Conservation (phyloP, 2,797 vertebrate species). For the Acomys russatus region DNA sequence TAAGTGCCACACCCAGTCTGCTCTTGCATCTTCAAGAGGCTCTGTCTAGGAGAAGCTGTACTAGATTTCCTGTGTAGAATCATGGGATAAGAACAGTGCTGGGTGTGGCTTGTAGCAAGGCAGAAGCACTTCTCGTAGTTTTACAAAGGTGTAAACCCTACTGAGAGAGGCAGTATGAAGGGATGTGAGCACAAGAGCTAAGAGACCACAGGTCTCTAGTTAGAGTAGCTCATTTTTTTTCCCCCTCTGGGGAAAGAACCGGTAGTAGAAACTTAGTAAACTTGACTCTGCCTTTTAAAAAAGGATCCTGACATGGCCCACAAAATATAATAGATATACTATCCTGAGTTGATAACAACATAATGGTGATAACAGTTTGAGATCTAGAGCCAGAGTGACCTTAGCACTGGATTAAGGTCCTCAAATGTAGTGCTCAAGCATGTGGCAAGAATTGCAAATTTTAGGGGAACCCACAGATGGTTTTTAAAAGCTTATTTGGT, state of each 20-base stretch:
- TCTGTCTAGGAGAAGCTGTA: neutral
- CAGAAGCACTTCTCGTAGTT: neutral
- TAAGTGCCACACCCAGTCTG: neutral
- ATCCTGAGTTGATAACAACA: slow-evolving; percentile 45
- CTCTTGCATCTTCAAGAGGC: neutral
- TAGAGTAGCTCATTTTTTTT: neutral
- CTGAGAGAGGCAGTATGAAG: neutral
- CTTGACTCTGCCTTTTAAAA: neutral
- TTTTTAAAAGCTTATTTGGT: slow-evolving; percentile 24
- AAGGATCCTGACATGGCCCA: neutral
- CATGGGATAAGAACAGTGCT: neutral
- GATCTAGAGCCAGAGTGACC: neutral
- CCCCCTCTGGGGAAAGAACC: slow-evolving; percentile 29
- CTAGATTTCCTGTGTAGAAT: neutral
- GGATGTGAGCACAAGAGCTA: neutral
- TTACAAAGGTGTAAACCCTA: slow-evolving; percentile 16
- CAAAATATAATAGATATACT: neutral
- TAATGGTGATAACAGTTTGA: neutral
- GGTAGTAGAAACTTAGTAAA: slow-evolving; percentile 7
- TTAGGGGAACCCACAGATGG: neutral
- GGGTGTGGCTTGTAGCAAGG: slow-evolving; percentile 13
- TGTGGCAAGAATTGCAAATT: slow-evolving; percentile 38
- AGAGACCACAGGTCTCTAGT: neutral
- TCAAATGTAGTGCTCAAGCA: neutral
- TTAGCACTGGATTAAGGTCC: neutral